These are phyloP conservation scores for Heterodera carotae DNA, from an alignment of 1,140 invertebrate genomes.

Conservation along the genomic window DNA sequence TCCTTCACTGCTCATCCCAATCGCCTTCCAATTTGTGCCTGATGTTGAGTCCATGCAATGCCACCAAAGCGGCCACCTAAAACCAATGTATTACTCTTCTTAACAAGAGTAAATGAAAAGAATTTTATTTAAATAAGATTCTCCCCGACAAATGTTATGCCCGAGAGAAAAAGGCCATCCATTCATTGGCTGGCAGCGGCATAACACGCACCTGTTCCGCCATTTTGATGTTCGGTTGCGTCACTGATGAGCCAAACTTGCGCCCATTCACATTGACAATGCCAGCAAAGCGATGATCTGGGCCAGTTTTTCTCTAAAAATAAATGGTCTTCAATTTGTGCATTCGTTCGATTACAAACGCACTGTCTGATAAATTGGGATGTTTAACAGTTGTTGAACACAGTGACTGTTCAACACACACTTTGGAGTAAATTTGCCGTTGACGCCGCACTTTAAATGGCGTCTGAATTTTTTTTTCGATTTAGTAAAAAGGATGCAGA, in stretches of 20 bases:
- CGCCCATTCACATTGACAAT: conserved; percentile 23
- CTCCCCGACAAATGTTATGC: too few relatives aligned
- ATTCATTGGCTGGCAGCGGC: too few relatives aligned
- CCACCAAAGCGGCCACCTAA: conserved; percentile 50
- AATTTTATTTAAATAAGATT: too few relatives aligned
- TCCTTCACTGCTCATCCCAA: conserved; percentile 49
- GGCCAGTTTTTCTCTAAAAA: conserved; percentile 34
- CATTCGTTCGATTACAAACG: conserved; percentile 16
- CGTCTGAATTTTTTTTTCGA: conserved; percentile 40
- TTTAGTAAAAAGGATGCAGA: conserved; percentile 14
- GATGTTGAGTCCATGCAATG: conserved; percentile 53
- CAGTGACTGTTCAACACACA: conserved; percentile 44
- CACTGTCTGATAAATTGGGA: conserved; percentile 47
- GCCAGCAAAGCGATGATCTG: conserved; percentile 29
- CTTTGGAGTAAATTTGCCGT: conserved; percentile 51
- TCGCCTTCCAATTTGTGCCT: conserved; percentile 47
- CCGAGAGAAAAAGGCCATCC: too few relatives aligned
- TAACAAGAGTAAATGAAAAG: too few relatives aligned
- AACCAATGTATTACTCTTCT: not conserved
- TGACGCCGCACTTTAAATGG: not conserved
- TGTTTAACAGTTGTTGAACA: conserved; percentile 36
- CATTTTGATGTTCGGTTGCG: conserved; percentile 62
- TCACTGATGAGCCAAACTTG: conserved; percentile 52
- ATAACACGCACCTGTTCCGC: conserved; percentile 57
- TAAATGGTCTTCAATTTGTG: not conserved